Evolutionary conservation across 37 sponge, comb jelly and placozoan genomes (phyloP).

Genomic region (Theonella swinhoei): DNA sequence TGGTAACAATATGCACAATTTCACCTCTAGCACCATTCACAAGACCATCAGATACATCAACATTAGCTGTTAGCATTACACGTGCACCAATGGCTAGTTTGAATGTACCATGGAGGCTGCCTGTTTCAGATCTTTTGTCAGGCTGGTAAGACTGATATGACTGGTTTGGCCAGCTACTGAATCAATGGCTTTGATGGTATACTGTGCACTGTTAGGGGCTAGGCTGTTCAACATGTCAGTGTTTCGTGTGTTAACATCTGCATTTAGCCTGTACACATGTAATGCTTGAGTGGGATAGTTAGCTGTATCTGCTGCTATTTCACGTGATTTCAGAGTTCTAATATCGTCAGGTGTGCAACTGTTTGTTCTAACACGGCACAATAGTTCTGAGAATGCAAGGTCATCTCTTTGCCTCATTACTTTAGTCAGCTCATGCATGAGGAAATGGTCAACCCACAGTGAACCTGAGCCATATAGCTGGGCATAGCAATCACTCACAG

Average conservation of each 20-base stretch:
- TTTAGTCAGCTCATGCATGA: constrained; percentile 32
- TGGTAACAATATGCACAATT: constrained; percentile 17
- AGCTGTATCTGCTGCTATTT: background rate
- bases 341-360: constrained; percentile 33
- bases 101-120: constrained; percentile 24
- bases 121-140: constrained; percentile 35
- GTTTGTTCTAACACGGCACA: constrained; percentile 31
- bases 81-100: constrained; percentile 46
- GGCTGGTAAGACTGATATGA: background rate
- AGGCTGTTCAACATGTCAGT: constrained; percentile 5
- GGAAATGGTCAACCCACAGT: constrained; percentile 38
- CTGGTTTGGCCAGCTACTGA: constrained; percentile 2
- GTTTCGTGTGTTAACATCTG: constrained; percentile 31
- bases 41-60: constrained; percentile 42
- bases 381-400: constrained; percentile 16
- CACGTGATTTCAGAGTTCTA: constrained; percentile 6
- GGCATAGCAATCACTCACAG: constrained; percentile 8
- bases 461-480: constrained; percentile 31
- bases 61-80: constrained; percentile 50
- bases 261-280: constrained; percentile 45
- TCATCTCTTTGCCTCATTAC: constrained; percentile 36
- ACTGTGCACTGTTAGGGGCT: constrained; percentile 16
- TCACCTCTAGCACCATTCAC: background rate
- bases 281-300: constrained; percentile 31
- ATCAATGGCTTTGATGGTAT: constrained; percentile 29